Evolutionary conservation across 2,797 vertebrate genomes (phyloP).

Genomic region (Spatula versicolor): DNA sequence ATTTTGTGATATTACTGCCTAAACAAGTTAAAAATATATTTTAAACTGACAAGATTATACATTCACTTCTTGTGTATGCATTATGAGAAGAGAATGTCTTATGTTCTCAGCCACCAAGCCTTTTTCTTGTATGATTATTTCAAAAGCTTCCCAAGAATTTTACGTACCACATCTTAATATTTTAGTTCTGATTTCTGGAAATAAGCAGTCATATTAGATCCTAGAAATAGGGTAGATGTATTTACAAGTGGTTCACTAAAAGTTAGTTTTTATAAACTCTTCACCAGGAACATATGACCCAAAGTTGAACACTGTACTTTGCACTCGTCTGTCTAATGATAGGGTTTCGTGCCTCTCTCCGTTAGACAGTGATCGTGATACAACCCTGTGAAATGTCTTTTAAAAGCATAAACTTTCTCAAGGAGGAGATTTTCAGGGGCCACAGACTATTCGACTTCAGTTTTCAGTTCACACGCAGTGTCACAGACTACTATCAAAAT

Average conservation of each 20-base stretch:
- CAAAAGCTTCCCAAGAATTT: background rate
- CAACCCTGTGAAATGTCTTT: background rate
- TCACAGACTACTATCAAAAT: background rate
- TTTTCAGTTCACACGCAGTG: background rate
- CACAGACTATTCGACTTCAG: background rate
- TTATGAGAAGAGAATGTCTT: background rate
- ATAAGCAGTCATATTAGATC: background rate
- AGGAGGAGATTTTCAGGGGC: background rate
- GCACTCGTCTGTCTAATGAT: fast-evolving
- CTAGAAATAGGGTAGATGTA: background rate
- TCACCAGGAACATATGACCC: background rate
- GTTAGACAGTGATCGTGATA: background rate
- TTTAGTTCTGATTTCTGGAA: background rate
- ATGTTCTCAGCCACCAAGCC: background rate
- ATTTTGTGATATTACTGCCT: background rate
- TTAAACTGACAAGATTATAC: background rate
- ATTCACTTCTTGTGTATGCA: background rate
- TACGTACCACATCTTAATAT: background rate
- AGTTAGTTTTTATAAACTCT: background rate
- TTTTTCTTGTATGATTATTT: background rate
- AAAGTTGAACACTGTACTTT: background rate
- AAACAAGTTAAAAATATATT: background rate
- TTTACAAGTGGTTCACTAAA: background rate
- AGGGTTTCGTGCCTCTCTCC: background rate
- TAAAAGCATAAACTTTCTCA: background rate